phyloP scores from a whole-genome alignment of 2,113 vertebrate species.

The Henicopernis longicauda region DNA sequence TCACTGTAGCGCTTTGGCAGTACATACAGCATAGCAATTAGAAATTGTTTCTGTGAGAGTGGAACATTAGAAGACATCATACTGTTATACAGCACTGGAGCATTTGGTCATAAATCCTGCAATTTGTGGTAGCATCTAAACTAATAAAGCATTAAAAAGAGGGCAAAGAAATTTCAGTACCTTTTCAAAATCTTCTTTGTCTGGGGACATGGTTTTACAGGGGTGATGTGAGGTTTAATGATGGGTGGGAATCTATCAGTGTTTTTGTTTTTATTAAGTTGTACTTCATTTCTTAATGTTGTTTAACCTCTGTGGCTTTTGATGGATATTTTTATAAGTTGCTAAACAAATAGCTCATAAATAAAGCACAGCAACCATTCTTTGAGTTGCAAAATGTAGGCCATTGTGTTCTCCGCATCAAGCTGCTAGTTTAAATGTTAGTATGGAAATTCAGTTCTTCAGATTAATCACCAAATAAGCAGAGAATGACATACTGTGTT shows the following conservation, averaged over 20 bases:
- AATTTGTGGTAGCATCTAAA: conserved; percentile 34
- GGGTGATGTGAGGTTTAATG: neutral
- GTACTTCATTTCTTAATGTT: neutral
- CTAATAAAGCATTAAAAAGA: conserved; percentile 30
- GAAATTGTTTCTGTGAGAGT: neutral
- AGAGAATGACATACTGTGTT: neutral
- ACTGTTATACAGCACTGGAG: conserved; percentile 6
- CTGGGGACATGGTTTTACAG: neutral
- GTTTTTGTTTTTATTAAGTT: neutral
- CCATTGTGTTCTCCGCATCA: neutral
- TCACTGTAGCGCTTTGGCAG: neutral
- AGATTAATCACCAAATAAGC: neutral
- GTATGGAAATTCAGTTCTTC: neutral
- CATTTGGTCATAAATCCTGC: conserved; percentile 39
- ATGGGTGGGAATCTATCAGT: neutral
- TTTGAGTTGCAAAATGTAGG: neutral
- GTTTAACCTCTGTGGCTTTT: neutral
- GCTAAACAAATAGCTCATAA: neutral
- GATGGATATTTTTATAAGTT: neutral
- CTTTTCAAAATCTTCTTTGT: neutral
- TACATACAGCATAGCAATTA: neutral
- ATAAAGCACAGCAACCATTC: neutral
- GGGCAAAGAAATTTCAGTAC: neutral
- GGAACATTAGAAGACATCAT: neutral
- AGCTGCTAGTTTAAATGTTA: conserved; percentile 15